Base-by-base conservation (phyloP, 2,888 invertebrate genomes). In the Dyspetes luteomarginatus region DNA sequence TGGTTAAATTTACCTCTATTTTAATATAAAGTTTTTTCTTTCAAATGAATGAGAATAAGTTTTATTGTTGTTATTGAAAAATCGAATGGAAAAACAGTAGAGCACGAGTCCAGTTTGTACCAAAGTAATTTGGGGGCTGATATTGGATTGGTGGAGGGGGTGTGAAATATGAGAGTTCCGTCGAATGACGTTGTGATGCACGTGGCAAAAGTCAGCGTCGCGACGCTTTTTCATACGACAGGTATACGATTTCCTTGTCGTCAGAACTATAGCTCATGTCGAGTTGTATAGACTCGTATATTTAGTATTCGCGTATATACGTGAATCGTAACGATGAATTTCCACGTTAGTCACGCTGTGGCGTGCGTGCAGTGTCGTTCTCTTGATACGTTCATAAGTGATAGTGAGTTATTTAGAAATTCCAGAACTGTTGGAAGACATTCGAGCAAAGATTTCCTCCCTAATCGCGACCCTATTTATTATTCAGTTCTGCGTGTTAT, bases 141-240 rank as follows among this genome's bases (percentile, higher is more conserved):
- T 36, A 36, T 36, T 36, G 36, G 36, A 36, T 12, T 36, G 15
- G 48, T 48, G 15, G 15, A 72, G 58, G 81, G 65, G 77, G 68
- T 26, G 67, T 30, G 73, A 43, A 75, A 12, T 12, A 12, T 65
- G 65, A 48, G 55, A 75, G 24, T 45, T 58, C n/a, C 28, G 62
- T 41, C 65, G 43, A 64, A 30, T 28, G 68, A 56, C 52, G 64
- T 41, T 28, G 67, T 67, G n/a, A n/a, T n/a, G 76, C 80, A 81
- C 80, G 80, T 76, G 80, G 80, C 76, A 72, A 76, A 76, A 68
- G 60, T 81, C 36, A 50, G 50, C 72, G 36, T 48, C 45, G 43
- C 56, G 36, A 56, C 62, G 62, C 24, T 76, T 71, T 65, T 52
- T 71, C 58, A 17, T 45, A 68, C 64, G 41, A 62, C 36, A 5